A percentile compares a stretch with the other conserved stretches of the same genome.
Conservation (phyloP, 2,797 vertebrate genomes). For the Tapera naevia region DNA sequence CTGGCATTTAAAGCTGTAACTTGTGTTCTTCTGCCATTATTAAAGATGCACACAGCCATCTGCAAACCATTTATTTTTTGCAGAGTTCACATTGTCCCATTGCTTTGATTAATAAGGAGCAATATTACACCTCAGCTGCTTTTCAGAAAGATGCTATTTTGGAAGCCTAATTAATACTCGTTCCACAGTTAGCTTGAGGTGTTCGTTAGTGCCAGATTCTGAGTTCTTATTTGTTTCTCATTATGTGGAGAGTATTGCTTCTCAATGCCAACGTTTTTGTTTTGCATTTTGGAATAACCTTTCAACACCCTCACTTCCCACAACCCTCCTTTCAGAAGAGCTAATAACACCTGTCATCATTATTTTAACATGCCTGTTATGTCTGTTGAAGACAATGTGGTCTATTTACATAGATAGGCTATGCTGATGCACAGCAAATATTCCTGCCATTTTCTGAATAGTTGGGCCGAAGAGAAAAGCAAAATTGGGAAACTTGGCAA, state of each 20-base stretch:
- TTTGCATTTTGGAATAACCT: conserved; percentile 44
- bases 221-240: conserved; percentile 57
- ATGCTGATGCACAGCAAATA: conserved; percentile 5
- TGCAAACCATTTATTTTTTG: conserved; percentile 64
- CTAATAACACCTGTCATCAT: conserved; percentile 28
- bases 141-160: conserved; percentile 65
- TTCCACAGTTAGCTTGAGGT: conserved; percentile 59
- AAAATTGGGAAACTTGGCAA: background rate
- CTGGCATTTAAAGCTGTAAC: conserved; percentile 72
- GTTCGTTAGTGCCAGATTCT: conserved; percentile 54
- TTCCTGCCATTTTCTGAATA: conserved; percentile 33
- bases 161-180: conserved; percentile 62
- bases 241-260: conserved; percentile 52
- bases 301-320: background rate
- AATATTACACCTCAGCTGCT: conserved; percentile 56
- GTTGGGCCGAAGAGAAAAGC: background rate
- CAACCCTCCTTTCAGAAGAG: conserved; percentile 12
- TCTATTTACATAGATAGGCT: conserved; percentile 19
- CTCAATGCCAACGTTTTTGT: conserved; percentile 22
- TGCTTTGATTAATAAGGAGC: conserved; percentile 62
- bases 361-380: conserved; percentile 18
- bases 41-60: conserved; percentile 63
- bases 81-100: conserved; percentile 57
- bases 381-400: background rate
- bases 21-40: conserved; percentile 65